Conservation (phyloP, 1,140 invertebrate species). For the Zaprionus inermis region DNA sequence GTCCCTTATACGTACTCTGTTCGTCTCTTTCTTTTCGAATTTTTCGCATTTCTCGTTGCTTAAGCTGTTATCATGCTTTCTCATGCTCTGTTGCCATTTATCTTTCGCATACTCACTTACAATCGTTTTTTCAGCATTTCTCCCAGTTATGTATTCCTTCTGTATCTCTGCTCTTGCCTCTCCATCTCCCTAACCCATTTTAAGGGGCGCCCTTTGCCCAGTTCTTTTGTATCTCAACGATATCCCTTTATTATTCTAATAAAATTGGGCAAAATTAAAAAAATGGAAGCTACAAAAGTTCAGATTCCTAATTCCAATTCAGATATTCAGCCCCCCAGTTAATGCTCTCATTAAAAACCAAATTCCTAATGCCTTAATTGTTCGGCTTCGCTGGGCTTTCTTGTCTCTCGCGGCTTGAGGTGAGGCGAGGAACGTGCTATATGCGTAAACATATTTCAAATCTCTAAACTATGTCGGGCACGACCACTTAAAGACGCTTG, state of each 20-base stretch:
- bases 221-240: neutral
- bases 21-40: neutral
- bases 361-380: conserved; percentile 9
- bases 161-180: neutral
- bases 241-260: conserved; percentile 1
- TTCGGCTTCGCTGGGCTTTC: conserved; percentile 14
- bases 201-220: neutral
- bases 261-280: neutral
- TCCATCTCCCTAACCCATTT: neutral
- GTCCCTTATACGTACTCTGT: neutral
- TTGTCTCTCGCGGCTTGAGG: neutral
- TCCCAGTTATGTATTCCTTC: no score
- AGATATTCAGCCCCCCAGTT: neutral
- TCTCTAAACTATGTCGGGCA: conserved; percentile 4
- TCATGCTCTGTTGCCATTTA: neutral
- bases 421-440: conserved; percentile 30
- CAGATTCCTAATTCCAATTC: neutral
- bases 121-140: no score
- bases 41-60: neutral
- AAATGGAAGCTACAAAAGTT: neutral
- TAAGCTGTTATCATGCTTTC: neutral
- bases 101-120: neutral
- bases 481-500: conserved; percentile 61
- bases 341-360: conserved; percentile 1
- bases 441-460: conserved; percentile 16